Percentiles rank a stretch among this genome's conserved stretches.
Conservation (phyloP, 2,113 vertebrate species). For the Chunga burmeisteri region DNA sequence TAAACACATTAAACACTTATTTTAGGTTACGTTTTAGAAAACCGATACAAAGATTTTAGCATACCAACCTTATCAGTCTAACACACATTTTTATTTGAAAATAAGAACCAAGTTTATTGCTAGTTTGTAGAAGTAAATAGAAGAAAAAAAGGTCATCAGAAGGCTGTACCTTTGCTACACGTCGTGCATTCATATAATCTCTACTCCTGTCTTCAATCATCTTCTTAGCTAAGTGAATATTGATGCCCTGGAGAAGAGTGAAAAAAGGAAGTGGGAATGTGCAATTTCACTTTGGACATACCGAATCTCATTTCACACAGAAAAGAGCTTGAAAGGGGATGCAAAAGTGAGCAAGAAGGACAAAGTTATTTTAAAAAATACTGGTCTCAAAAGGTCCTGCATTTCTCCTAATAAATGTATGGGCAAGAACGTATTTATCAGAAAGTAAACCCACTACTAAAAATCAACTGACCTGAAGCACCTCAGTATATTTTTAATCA, state of each 20-base stretch:
- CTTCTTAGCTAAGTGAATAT: slow-evolving; percentile 98
- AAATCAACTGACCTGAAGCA: neutral
- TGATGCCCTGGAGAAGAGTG: slow-evolving; percentile 86
- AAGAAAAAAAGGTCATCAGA: neutral
- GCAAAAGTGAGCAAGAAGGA: neutral
- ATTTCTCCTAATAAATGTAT: neutral
- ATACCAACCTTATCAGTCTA: neutral
- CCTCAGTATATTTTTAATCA: neutral
- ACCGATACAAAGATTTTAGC: neutral
- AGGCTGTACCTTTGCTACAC: slow-evolving; percentile 91
- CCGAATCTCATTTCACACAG: neutral
- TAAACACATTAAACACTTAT: neutral
- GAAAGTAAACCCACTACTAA: neutral
- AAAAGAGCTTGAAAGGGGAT: neutral
- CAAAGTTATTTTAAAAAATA: neutral
- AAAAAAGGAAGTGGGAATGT: neutral
- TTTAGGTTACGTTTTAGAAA: neutral
- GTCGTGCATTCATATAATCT: slow-evolving; percentile 98
- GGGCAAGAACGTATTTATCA: neutral
- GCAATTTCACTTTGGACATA: neutral
- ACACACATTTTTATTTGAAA: neutral
- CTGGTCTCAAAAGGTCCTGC: neutral
- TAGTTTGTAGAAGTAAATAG: neutral
- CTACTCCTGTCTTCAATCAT: slow-evolving; percentile 99
- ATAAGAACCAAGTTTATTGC: neutral